A percentile compares a stretch with the other conserved stretches of the same genome.
phyloP scores from a whole-genome alignment of 2,888 invertebrate species.

The Thymelicus sylvestris region DNA sequence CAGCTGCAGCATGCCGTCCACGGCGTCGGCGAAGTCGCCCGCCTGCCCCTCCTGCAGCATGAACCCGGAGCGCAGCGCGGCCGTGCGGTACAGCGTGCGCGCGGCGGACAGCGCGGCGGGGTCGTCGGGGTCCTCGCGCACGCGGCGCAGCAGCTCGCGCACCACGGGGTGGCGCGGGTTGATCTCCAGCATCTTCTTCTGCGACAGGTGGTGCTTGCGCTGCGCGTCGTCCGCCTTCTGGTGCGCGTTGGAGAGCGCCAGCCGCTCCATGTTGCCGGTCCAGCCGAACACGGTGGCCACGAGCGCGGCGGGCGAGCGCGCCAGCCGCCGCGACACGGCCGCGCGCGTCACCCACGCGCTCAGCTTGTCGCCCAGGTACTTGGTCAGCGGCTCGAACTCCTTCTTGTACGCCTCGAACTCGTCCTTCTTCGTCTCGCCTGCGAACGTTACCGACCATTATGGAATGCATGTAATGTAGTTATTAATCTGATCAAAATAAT shows the following conservation, averaged over 20 bases:
- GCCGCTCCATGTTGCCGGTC: slow-evolving; percentile 99
- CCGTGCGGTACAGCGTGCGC: slow-evolving; percentile 95
- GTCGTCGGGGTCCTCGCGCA: slow-evolving; percentile 91
- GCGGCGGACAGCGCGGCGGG: slow-evolving; percentile 93
- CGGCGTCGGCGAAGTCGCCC: slow-evolving; percentile 93
- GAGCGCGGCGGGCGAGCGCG: slow-evolving; percentile 97
- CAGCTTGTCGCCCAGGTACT: slow-evolving; percentile 95
- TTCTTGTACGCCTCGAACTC: slow-evolving; percentile 90
- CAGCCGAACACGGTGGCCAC: slow-evolving; percentile 99
- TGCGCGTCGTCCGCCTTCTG: slow-evolving; percentile 97
- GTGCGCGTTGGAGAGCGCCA: slow-evolving; percentile 97
- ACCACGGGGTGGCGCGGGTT: slow-evolving; percentile 99
- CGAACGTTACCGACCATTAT: background rate
- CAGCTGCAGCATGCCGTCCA: slow-evolving; percentile 95
- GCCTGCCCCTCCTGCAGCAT: slow-evolving; percentile 87
- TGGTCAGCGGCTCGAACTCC: slow-evolving; percentile 94
- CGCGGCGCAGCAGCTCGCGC: slow-evolving; percentile 92
- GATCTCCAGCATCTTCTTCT: slow-evolving; percentile 98
- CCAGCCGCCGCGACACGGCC: slow-evolving; percentile 93
- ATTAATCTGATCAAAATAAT: too few species aligned
- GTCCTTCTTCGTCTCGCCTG: slow-evolving; percentile 88
- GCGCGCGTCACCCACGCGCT: slow-evolving; percentile 92
- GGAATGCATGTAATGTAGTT: too few species aligned
- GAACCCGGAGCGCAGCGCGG: slow-evolving; percentile 96
- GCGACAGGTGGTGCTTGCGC: slow-evolving; percentile 93